Base-by-base conservation (phyloP, 2,113 vertebrate species). In the Phycodurus eques region DNA sequence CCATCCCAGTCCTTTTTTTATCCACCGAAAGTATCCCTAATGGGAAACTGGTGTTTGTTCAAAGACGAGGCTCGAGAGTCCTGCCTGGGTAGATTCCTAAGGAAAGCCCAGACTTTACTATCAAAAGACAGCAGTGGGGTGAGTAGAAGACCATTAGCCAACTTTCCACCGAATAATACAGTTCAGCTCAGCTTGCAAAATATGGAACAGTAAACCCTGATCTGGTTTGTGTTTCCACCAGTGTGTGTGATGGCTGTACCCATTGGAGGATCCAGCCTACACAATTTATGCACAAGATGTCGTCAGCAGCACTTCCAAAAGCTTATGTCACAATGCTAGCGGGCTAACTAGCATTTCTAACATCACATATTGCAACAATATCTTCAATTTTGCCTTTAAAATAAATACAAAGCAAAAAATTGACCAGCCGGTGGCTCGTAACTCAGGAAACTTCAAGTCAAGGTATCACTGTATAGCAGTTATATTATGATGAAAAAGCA, bases 1-100 rank as follows among this genome's bases (percentile, higher is more conserved):
- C 46, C 67, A 67, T 61, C 65, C 27, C 57, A 74, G 35, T 83
- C 35, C 8, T 56, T 56, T 22, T 67, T 63, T 62, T 44, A n/a
- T 57, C 69, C 57, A 35, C 49, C 73, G 51, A 49, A 70, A 79
- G 80, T 80, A 79, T 70, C 71, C 65, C 66, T 88, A 90, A 90
- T 90, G 68, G 74, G 79, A 90, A 79, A 80, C 89, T 80, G 86
- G 80, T 90, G 84, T 67, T 33, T 49, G 82, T 92, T 91, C 87
- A 92, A 89, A 90, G 85, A 74, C 64, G 2, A 47, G 83, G 80
- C 76, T 74, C 72, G 70, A 83, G 71, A 61, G 62, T 64, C 61
- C 73, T 51, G 80, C 73, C 73, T 20, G 66, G 70, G 67, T 47
- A 70, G 87, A 89, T 88, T 85, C 86, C 79, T 68, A 27, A 83